Base-by-base conservation (phyloP, 1,140 invertebrate genomes). In the Drosophila parvula region DNA sequence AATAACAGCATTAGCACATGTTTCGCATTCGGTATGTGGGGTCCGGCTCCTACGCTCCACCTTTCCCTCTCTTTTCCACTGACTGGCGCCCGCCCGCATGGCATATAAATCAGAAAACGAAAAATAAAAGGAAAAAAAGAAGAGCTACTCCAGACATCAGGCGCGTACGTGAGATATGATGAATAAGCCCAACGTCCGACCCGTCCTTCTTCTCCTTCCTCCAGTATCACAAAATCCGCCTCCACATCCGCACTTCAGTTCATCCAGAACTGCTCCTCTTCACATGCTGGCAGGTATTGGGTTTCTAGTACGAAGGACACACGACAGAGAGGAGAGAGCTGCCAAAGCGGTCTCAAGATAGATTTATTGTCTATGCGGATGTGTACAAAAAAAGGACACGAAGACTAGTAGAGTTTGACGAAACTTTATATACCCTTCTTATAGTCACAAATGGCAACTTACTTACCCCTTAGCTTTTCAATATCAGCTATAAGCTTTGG, bases 81-180 rank as follows among this genome's bases (percentile, higher is more conserved):
- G 16, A 50, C 4, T 18, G 71, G 71, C 16, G 40, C 14, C 45
- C 51, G 56, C 77, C 61, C 77, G 75, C 77, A 78, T 79, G 16
- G 76, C 76, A 79, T 74, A 79, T 43, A 67, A 79, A 81, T 76
- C 48, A 56, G 62, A 22, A 53, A 27, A 51, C 32, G 34, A 22
- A 71, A 32, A 27, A 57, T 36, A 45, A 40, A n/a, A n/a, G n/a
- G n/a, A n/a, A n/a, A n/a, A n/a, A 27, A 53, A 58, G 43, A 71
- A 47, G 65, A 47, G 65, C 43, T 30, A 67, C 65, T 69, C 65
- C 65, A 69, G 65, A 69, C 68, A 69, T 58, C 62, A 32, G 48
- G 30, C 64, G 41, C 68, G 71, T 77, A 77, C 77, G 76, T 79
- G 76, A 73, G 76, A 73, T 78, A 79, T 79, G 76, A 79, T 78